These are phyloP conservation scores for Perizoma affinitatum DNA, from an alignment of 2,888 invertebrate species.

Conservation along the genomic window DNA sequence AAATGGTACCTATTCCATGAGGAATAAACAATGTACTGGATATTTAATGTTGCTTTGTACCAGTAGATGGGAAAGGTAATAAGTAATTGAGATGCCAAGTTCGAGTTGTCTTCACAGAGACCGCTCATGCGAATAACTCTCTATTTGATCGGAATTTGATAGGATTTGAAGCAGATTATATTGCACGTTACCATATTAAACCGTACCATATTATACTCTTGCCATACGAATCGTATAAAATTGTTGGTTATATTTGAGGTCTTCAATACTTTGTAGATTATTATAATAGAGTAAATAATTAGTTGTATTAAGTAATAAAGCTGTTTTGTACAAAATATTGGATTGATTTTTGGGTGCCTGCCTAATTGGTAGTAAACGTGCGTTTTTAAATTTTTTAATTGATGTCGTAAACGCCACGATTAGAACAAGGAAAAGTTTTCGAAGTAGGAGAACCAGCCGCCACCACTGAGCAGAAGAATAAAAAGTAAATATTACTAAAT, in stretches of 20 bases:
- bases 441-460: constrained; percentile 6
- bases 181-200: constrained; percentile 24
- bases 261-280: background rate
- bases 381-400: too few relatives aligned
- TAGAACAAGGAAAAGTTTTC: background rate
- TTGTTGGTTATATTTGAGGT: too few relatives aligned
- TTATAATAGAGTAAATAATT: too few relatives aligned
- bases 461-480: background rate
- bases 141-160: constrained; percentile 43
- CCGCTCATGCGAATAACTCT: constrained; percentile 42
- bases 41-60: constrained; percentile 4
- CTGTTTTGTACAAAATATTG: too few relatives aligned
- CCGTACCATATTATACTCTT: too few relatives aligned
- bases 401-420: too few relatives aligned
- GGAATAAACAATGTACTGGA: constrained; percentile 23
- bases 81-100: constrained; percentile 31
- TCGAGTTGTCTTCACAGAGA: constrained; percentile 35
- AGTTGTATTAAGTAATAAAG: too few relatives aligned
- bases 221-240: too few relatives aligned
- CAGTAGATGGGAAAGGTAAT: constrained; percentile 10
- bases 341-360: too few relatives aligned
- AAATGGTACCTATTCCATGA: constrained; percentile 13
- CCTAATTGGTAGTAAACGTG: too few relatives aligned
- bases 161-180: constrained; percentile 31
- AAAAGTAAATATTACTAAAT: too few relatives aligned